phyloP scores from a whole-genome alignment of 1,140 invertebrate genomes.

The Meteorus sp. region DNA sequence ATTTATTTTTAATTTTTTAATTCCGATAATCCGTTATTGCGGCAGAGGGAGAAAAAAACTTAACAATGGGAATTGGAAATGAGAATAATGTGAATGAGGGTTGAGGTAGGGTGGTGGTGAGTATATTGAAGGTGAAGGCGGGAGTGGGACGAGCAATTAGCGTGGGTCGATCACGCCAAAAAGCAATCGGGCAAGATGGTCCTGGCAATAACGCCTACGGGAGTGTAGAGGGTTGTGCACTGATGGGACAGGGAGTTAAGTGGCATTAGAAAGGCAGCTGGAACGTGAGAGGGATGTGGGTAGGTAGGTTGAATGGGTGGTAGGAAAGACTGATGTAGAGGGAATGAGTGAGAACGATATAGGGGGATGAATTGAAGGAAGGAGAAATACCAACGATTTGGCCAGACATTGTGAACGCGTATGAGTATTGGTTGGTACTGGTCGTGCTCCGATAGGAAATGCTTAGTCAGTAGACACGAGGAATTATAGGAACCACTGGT shows the following conservation, averaged over 20 bases:
- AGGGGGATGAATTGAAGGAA: background rate
- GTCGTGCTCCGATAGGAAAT: slow-evolving; percentile 31
- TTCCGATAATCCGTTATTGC: too few relatives aligned
- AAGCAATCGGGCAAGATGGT: slow-evolving; percentile 23
- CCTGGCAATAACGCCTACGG: slow-evolving; percentile 29
- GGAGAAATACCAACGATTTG: slow-evolving; percentile 28
- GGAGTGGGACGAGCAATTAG: slow-evolving; percentile 14
- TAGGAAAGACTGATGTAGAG: too few relatives aligned
- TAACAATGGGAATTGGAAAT: too few relatives aligned
- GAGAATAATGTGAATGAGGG: too few relatives aligned
- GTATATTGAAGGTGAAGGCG: background rate
- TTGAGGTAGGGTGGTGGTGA: too few relatives aligned
- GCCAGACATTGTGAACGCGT: slow-evolving; percentile 2
- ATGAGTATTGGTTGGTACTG: slow-evolving; percentile 1
- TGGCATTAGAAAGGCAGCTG: slow-evolving; percentile 20
- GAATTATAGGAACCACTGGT: slow-evolving; percentile 34
- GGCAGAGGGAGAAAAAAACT: too few relatives aligned
- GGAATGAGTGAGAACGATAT: slow-evolving; percentile 20
- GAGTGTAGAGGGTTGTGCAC: slow-evolving; percentile 13
- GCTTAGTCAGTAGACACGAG: slow-evolving; percentile 39
- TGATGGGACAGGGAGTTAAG: slow-evolving; percentile 41
- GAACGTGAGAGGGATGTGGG: background rate
- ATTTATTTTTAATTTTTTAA: too few relatives aligned
- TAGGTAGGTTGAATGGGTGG: too few relatives aligned
- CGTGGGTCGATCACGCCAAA: slow-evolving; percentile 20